These are phyloP conservation scores for Ctenomys sociabilis DNA, from an alignment of 2,113 vertebrate genomes.

Conservation along the genomic window DNA sequence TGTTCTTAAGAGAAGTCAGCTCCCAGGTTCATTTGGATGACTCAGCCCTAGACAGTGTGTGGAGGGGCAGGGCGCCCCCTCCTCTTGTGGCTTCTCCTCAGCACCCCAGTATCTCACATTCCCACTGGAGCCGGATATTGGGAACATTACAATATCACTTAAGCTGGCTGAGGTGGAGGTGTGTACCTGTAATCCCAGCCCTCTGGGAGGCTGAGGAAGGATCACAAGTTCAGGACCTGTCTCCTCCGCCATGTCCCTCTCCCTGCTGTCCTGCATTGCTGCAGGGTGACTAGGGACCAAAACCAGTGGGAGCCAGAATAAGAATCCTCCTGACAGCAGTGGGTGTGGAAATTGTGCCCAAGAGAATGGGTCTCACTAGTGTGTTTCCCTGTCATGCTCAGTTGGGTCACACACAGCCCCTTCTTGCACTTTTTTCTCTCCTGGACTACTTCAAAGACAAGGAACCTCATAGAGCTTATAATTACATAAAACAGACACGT, in stretches of 20 bases:
- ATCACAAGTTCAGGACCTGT: background rate
- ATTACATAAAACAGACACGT: conserved; percentile 86
- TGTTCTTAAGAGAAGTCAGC: background rate
- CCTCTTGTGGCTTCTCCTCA: background rate
- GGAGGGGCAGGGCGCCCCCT: background rate
- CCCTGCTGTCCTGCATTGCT: too few species aligned
- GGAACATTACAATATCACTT: background rate
- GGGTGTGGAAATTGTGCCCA: background rate
- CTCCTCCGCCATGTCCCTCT: too few species aligned
- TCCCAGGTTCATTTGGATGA: background rate
- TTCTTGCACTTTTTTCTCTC: conserved; percentile 94
- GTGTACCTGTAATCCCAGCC: background rate
- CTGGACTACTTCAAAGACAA: conserved; percentile 95
- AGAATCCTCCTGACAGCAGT: too few species aligned
- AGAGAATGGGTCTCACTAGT: conserved; percentile 85
- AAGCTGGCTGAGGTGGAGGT: background rate
- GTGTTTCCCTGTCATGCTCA: conserved; percentile 91
- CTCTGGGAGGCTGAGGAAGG: background rate
- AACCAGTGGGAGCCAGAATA: too few species aligned
- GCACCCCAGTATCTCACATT: background rate
- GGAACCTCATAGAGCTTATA: conserved; percentile 89
- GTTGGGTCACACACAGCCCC: conserved; percentile 97
- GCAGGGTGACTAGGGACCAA: too few species aligned
- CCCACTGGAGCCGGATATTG: background rate
- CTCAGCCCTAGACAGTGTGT: background rate